phyloP scores from a whole-genome alignment of 2,888 invertebrate genomes.

The Folsomia candida region DNA sequence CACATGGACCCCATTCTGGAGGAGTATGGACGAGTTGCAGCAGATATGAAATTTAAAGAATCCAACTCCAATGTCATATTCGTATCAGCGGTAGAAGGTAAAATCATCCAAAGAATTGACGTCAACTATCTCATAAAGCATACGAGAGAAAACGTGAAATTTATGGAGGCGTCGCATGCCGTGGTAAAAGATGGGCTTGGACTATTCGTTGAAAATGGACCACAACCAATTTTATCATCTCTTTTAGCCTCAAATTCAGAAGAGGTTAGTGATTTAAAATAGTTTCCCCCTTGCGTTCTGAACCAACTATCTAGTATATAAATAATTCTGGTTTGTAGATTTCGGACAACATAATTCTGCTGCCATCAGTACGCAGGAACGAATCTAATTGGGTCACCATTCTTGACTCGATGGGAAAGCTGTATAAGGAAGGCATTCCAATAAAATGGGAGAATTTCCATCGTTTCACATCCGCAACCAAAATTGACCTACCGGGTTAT shows the following conservation, averaged over 20 bases:
- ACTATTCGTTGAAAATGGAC: slow-evolving; percentile 42
- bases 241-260: slow-evolving; percentile 19
- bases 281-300: too few species aligned
- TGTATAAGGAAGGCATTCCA: slow-evolving; percentile 18
- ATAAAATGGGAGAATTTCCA: slow-evolving; percentile 32
- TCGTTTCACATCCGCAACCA: background rate
- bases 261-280: too few species aligned
- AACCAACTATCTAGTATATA: too few species aligned
- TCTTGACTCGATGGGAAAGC: slow-evolving; percentile 19
- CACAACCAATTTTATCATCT: slow-evolving; percentile 35
- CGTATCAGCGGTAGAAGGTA: slow-evolving; percentile 17
- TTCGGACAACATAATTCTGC: background rate
- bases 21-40: too few species aligned
- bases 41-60: too few species aligned
- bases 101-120: background rate
- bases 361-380: slow-evolving; percentile 26
- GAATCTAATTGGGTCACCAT: slow-evolving; percentile 25
- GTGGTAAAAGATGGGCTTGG: slow-evolving; percentile 6
- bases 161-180: slow-evolving; percentile 17
- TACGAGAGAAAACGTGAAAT: slow-evolving; percentile 24
- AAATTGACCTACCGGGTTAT: slow-evolving; percentile 22
- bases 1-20: too few species aligned
- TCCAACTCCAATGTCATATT: too few species aligned
- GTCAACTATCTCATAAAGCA: slow-evolving; percentile 27
- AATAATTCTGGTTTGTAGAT: too few species aligned